Evolutionary conservation across 2,888 invertebrate genomes (phyloP).

Genomic region (Andrena trimmerana): DNA sequence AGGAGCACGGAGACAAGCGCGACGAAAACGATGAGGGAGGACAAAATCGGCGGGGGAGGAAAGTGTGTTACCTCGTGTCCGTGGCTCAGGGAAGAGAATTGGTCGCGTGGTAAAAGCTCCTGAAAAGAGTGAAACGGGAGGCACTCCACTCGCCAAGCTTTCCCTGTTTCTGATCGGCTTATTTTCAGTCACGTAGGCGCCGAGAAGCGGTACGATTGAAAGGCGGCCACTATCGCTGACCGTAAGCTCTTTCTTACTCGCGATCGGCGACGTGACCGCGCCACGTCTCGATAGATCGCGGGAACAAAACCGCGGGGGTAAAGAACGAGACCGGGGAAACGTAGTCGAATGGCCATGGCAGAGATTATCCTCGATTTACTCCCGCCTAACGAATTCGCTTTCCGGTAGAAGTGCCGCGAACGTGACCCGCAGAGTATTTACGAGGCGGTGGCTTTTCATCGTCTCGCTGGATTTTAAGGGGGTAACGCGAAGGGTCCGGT

Average conservation of each 20-base stretch:
- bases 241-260: slow-evolving; percentile 47
- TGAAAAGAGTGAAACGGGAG: slow-evolving; percentile 3
- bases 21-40: not conserved
- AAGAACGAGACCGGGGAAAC: slow-evolving; percentile 4
- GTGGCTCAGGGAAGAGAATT: slow-evolving; percentile 13
- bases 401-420: not conserved
- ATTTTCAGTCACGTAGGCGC: slow-evolving; percentile 44
- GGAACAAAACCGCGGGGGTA: slow-evolving; percentile 10
- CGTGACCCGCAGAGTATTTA: not conserved
- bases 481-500: not conserved
- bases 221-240: slow-evolving; percentile 47
- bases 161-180: slow-evolving; percentile 28
- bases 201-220: slow-evolving; percentile 50
- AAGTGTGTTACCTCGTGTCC: slow-evolving; percentile 18
- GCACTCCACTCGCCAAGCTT: not conserved
- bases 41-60: not conserved
- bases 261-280: slow-evolving; percentile 55
- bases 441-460: not conserved
- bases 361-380: slow-evolving; percentile 37
- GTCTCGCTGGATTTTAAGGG: not conserved
- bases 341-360: not conserved
- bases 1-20: not conserved
- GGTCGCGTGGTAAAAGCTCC: slow-evolving; percentile 16
- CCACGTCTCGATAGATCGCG: slow-evolving; percentile 27
- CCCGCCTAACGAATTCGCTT: slow-evolving; percentile 23